These are phyloP conservation scores for Chalcis sispes DNA, from an alignment of 2,888 invertebrate genomes.

Conservation along the genomic window DNA sequence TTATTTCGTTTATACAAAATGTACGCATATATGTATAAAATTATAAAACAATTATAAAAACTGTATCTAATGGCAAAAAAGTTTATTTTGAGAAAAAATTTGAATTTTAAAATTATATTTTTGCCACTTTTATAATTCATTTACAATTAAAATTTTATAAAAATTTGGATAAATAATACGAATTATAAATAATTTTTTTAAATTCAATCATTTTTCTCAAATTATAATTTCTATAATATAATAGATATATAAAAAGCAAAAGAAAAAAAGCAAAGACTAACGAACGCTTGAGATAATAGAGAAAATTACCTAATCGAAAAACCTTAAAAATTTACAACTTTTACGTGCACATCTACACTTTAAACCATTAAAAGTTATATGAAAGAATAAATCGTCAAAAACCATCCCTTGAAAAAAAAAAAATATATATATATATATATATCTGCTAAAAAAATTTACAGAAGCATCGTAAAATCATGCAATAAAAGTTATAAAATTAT, in stretches of 20 bases:
- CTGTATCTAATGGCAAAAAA: background rate
- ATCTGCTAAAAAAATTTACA: slow-evolving; percentile 9
- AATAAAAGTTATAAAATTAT: slow-evolving; percentile 7
- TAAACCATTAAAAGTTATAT: slow-evolving; percentile 15
- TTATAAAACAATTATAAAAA: background rate
- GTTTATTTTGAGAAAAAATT: slow-evolving; percentile 4
- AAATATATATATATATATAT: background rate
- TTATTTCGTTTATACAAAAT: too few species aligned
- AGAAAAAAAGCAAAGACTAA: slow-evolving; percentile 24
- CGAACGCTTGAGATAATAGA: background rate
- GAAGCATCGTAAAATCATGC: slow-evolving; percentile 42
- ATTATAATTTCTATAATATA: background rate
- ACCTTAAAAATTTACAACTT: slow-evolving; percentile 21
- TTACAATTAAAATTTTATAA: too few species aligned
- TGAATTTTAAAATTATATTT: background rate
- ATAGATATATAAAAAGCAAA: slow-evolving; percentile 18
- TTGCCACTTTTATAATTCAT: too few species aligned
- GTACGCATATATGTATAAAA: too few species aligned
- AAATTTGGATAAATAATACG: too few species aligned
- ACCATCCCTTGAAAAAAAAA: slow-evolving; percentile 12
- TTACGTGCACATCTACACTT: slow-evolving; percentile 39
- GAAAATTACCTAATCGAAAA: background rate
- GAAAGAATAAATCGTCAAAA: slow-evolving; percentile 1
- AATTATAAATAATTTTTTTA: too few species aligned
- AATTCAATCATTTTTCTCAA: slow-evolving; percentile 19